A percentile compares a stretch with the other conserved stretches of the same genome.
Conservation (phyloP, 1,140 invertebrate species). For the Drosophila mayri region DNA sequence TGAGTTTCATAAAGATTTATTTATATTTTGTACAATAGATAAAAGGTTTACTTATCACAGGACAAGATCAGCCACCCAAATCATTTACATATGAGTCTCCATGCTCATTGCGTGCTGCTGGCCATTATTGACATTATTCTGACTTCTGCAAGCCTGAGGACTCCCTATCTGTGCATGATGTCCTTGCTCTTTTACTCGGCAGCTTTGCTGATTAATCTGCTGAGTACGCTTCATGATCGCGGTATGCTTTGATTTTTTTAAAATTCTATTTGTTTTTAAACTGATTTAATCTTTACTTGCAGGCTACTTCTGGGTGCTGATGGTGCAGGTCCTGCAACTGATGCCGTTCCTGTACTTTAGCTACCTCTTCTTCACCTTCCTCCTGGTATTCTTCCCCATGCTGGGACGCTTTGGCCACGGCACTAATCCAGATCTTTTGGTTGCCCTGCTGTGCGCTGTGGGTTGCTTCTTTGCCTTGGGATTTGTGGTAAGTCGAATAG, state of each 20-base stretch:
- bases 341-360: slow-evolving; percentile 86
- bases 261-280: not conserved
- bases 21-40: not conserved
- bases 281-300: not conserved
- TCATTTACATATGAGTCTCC: slow-evolving; percentile 72
- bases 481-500: slow-evolving; percentile 63
- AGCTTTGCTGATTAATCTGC: slow-evolving; percentile 65
- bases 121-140: slow-evolving; percentile 60
- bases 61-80: slow-evolving; percentile 61
- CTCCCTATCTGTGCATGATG: slow-evolving; percentile 75
- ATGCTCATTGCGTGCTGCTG: slow-evolving; percentile 70
- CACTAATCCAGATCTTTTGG: slow-evolving; percentile 87
- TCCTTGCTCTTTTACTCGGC: slow-evolving; percentile 67
- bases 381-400: slow-evolving; percentile 89
- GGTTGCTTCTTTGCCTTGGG: slow-evolving; percentile 79
- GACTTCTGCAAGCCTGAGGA: slow-evolving; percentile 65
- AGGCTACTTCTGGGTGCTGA: slow-evolving; percentile 85
- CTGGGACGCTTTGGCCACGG: slow-evolving; percentile 88
- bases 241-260: slow-evolving; percentile 86
- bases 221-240: slow-evolving; percentile 63
- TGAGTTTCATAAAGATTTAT: slow-evolving; percentile 29
- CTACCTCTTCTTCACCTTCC: slow-evolving; percentile 88
- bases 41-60: slow-evolving; percentile 12
- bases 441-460: slow-evolving; percentile 85
- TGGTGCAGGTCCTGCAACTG: slow-evolving; percentile 75